These are phyloP conservation scores for Notothenia coriiceps DNA, from an alignment of 2,113 vertebrate species.

Conservation along the genomic window DNA sequence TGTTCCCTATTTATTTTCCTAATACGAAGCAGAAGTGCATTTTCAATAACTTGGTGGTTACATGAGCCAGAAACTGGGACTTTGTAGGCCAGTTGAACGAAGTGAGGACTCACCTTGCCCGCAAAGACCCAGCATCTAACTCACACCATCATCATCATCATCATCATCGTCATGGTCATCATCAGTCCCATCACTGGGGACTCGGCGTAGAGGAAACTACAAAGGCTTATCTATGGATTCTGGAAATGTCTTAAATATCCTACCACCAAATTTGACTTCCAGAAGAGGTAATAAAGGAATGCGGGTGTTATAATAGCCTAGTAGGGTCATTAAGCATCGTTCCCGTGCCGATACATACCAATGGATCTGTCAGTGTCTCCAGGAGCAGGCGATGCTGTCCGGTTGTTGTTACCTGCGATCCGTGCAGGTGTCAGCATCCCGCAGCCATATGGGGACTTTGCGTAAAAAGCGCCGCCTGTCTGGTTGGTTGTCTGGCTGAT, in stretches of 20 bases:
- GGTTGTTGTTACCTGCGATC: slow-evolving; percentile 55
- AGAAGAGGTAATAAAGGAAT: not conserved
- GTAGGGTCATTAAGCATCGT: not conserved
- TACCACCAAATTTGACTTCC: slow-evolving; percentile 10
- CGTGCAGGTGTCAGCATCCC: slow-evolving; percentile 74
- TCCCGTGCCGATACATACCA: slow-evolving; percentile 61
- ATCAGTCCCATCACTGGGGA: slow-evolving; percentile 18
- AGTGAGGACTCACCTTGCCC: slow-evolving; percentile 94
- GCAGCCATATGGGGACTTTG: slow-evolving; percentile 37
- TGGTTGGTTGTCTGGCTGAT: slow-evolving; percentile 57
- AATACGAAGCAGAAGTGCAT: not conserved
- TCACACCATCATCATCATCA: slow-evolving; percentile 75
- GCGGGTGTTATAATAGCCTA: not conserved
- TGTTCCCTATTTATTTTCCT: not conserved
- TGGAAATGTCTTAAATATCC: not conserved
- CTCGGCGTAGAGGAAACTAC: slow-evolving; percentile 15
- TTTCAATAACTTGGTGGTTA: slow-evolving; percentile 63
- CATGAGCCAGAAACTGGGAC: slow-evolving; percentile 95
- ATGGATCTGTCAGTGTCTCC: slow-evolving; percentile 14
- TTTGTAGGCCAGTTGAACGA: slow-evolving; percentile 99
- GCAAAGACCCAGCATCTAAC: slow-evolving; percentile 96
- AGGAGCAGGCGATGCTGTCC: slow-evolving; percentile 38
- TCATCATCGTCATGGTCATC: slow-evolving; percentile 60
- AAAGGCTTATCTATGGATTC: slow-evolving; percentile 5
- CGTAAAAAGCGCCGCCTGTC: slow-evolving; percentile 47